A percentile compares a stretch with the other conserved stretches of the same genome.
phyloP scores from a whole-genome alignment of 2,797 vertebrate genomes.

The Leucoraja ocellata region DNA sequence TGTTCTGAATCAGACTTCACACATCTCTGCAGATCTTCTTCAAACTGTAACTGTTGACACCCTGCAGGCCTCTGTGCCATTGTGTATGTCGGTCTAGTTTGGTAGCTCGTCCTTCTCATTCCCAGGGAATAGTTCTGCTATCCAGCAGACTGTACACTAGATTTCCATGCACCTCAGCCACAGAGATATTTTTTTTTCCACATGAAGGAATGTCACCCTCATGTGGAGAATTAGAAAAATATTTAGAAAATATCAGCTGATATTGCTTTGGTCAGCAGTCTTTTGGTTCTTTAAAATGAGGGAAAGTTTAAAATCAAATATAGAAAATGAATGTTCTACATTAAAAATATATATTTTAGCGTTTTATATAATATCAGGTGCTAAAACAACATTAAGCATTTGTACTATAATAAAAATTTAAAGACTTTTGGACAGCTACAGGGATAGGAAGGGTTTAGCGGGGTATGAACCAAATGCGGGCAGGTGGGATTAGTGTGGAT shows the following conservation, averaged over 20 bases:
- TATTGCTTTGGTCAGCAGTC: background rate
- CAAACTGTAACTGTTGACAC: conserved; percentile 1
- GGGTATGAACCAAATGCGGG: no score
- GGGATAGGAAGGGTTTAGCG: no score
- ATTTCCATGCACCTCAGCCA: background rate
- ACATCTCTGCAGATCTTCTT: conserved; percentile 14
- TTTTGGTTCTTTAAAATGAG: background rate
- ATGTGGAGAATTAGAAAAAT: conserved; percentile 27
- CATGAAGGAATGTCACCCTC: conserved; percentile 28
- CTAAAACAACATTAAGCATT: no score
- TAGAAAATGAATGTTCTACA: background rate
- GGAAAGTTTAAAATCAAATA: background rate
- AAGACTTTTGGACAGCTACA: no score
- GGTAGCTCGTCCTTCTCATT: background rate
- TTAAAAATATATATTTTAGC: background rate
- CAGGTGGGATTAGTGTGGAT: no score
- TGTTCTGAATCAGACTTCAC: conserved; percentile 13
- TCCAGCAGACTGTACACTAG: background rate
- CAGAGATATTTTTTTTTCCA: background rate
- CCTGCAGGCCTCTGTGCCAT: background rate
- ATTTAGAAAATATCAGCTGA: background rate
- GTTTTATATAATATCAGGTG: no score
- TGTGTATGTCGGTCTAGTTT: conserved; percentile 8
- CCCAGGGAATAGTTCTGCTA: background rate
- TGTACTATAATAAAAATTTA: no score